Base-by-base conservation (phyloP, 2,888 invertebrate genomes). In the Noctuana brunneofusca region DNA sequence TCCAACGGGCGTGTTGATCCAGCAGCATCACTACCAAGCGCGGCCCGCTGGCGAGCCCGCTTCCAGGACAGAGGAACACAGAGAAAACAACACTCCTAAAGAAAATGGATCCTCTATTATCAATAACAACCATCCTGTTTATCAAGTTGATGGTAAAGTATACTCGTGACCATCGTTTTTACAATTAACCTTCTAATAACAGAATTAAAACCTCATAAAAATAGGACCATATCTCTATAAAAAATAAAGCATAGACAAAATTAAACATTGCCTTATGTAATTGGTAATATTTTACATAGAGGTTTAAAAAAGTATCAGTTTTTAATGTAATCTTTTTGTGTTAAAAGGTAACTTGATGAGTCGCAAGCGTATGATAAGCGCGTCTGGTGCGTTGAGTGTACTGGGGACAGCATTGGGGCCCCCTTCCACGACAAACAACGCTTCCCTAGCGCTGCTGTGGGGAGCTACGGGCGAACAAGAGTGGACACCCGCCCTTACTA, bases 391-490 rank as follows among this genome's bases (percentile, higher is more conserved):
- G 0, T 24, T 72, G 5, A 65, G 69, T 56, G 66, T 71, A 5
- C 20, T 73, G n/a, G 70, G 74, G 5, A 58, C 69, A 1, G 66
- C 66, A 1, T 27, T 68, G n/a, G 77, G 73, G n/a, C 71, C 85
- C 0, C 81, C 84, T 0, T 82, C 87, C 46, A 83, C 87, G 0
- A 89, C 89, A 0, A 92, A 90, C 74, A 90, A 92, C 69, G 89
- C 90, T 0, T 86, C 91, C 0, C 91, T 96, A 55, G 96, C 96
- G 0, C 87, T 96, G 32, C 90, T 97, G 52, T 98, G 98, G 98
- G 98, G 98, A 22, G 97, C 97, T 3, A 98, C 98, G 0, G 98
- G 98, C 38, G 98, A 98, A 83, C 98, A 98, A 83, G 98, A 98
- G 82, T 98, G 98, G 98, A 98, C 98, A 1, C 98, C 98, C 0